Evolutionary conservation across 2,888 invertebrate genomes (phyloP).

Genomic region (Belgica antarctica): DNA sequence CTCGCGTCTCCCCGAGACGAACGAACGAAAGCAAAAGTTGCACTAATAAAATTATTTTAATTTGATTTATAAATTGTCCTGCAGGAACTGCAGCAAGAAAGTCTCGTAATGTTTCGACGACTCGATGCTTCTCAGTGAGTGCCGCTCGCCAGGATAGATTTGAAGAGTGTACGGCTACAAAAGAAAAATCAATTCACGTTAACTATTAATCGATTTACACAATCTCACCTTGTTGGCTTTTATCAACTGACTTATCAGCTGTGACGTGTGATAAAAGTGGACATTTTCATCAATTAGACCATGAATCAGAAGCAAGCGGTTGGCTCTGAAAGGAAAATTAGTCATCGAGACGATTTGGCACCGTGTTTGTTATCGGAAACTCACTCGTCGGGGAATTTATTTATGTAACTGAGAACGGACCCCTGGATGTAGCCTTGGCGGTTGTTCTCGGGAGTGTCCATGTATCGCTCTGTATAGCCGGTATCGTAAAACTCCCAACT

Average conservation of each 20-base stretch:
- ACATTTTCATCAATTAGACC: slow-evolving; percentile 98
- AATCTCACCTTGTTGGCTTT: slow-evolving; percentile 72
- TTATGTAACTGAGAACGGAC: slow-evolving; percentile 79
- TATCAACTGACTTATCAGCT: slow-evolving; percentile 83
- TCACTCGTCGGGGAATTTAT: slow-evolving; percentile 88
- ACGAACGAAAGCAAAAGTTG: no score
- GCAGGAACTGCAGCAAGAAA: slow-evolving; percentile 85
- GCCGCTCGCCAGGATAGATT: slow-evolving; percentile 95
- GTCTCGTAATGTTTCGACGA: slow-evolving; percentile 97
- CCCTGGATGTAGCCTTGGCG: slow-evolving; percentile 76
- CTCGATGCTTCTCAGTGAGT: slow-evolving; percentile 89
- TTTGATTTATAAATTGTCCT: slow-evolving; percentile 65
- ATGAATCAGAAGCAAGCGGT: slow-evolving; percentile 90
- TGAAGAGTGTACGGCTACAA: slow-evolving; percentile 81
- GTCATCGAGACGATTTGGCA: background rate
- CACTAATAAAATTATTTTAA: background rate
- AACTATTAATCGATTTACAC: background rate
- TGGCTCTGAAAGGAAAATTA: slow-evolving; percentile 62
- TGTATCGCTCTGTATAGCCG: slow-evolving; percentile 97
- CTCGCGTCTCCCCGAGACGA: no score
- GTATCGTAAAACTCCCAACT: slow-evolving; percentile 98
- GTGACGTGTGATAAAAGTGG: slow-evolving; percentile 94
- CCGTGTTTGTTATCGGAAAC: slow-evolving; percentile 50
- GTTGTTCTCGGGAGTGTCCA: slow-evolving; percentile 81
- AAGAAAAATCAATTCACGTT: background rate